Percentiles rank a stretch among this genome's conserved stretches.
These are phyloP conservation scores for Ostrea denselamellosa DNA, from an alignment of 1,140 invertebrate species.

Conservation along the genomic window DNA sequence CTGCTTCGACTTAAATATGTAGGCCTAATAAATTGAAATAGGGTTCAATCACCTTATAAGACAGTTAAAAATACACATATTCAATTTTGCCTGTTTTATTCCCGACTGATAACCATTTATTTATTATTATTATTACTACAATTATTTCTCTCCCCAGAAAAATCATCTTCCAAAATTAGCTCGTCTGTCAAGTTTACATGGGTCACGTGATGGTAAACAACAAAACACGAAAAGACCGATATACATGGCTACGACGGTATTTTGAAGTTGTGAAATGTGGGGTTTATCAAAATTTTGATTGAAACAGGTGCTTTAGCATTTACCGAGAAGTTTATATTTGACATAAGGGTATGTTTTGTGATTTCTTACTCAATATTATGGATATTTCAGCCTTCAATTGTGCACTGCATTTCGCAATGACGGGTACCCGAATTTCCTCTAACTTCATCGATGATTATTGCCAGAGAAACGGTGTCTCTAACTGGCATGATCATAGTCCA, in stretches of 20 bases:
- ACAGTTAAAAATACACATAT: too few species aligned
- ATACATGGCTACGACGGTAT: slow-evolving; percentile 16
- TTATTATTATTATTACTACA: too few species aligned
- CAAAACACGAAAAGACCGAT: neutral
- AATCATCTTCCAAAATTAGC: neutral
- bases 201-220: slow-evolving; percentile 12
- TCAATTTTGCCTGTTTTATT: too few species aligned
- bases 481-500: too few species aligned
- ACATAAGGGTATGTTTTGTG: neutral
- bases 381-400: neutral
- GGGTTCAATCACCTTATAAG: too few species aligned
- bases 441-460: neutral
- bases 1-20: too few species aligned
- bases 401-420: neutral
- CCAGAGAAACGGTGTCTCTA: too few species aligned
- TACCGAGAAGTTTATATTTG: neutral
- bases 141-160: too few species aligned
- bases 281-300: neutral
- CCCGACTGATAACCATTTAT: too few species aligned
- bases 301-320: neutral
- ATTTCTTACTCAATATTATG: neutral
- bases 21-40: too few species aligned
- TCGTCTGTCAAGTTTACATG: neutral
- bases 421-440: neutral
- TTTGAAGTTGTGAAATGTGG: neutral